Percentiles rank a stretch among this genome's conserved stretches.
Evolutionary conservation across 1,140 invertebrate species (phyloP).

Genomic region (Glossosoma conforme): DNA sequence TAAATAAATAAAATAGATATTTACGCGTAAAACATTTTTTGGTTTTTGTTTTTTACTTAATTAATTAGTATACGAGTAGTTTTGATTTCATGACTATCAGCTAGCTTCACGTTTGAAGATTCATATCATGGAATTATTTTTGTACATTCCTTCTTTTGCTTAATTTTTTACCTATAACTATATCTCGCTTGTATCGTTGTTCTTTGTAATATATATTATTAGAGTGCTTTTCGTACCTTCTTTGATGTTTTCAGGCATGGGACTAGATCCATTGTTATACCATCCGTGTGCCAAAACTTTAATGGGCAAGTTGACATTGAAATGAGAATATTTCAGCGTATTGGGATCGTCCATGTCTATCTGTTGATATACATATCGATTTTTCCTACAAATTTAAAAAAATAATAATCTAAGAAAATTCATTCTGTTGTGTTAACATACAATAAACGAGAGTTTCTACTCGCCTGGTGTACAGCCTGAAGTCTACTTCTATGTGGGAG

Average conservation of each 20-base stretch:
- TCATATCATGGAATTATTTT: no score
- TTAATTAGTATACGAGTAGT: no score
- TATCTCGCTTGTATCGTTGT: no score
- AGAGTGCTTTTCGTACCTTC: conserved; percentile 40
- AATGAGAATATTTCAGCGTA: conserved; percentile 41
- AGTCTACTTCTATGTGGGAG: conserved; percentile 43
- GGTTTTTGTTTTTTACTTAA: no score
- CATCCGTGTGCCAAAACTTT: conserved; percentile 49
- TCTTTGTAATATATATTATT: no score
- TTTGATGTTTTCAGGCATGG: conserved; percentile 50
- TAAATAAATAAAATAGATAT: no score
- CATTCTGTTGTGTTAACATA: not conserved
- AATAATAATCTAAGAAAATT: no score
- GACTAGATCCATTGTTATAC: conserved; percentile 46
- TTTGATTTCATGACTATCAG: no score
- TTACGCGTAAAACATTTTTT: no score
- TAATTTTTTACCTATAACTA: no score
- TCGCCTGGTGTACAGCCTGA: conserved; percentile 45
- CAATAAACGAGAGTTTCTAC: not conserved
- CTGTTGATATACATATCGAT: conserved; percentile 43
- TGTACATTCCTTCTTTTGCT: no score
- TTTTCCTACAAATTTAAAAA: conserved; percentile 36
- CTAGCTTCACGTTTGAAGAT: no score
- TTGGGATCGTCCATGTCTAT: conserved; percentile 44
- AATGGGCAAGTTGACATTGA: conserved; percentile 44